A percentile compares a stretch with the other conserved stretches of the same genome.
Conservation (phyloP, 2,888 invertebrate species). For the Erebia ligea region DNA sequence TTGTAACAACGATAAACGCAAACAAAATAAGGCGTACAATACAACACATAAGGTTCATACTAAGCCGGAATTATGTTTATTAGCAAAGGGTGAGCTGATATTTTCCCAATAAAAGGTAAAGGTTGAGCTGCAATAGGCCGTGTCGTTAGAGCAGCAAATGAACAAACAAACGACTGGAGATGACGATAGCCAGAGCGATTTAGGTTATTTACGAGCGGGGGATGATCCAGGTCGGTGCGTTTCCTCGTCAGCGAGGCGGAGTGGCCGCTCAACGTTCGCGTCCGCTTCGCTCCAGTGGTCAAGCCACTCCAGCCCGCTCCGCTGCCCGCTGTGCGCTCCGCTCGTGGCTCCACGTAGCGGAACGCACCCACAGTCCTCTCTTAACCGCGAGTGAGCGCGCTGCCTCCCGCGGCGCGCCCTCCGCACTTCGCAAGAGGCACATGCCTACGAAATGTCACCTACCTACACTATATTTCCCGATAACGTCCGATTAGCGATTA, state of each 20-base stretch:
- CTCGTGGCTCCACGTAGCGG: constrained; percentile 50
- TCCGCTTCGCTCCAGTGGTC: constrained; percentile 41
- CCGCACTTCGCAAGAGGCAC: constrained; percentile 64
- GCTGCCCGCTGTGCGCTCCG: constrained; percentile 45
- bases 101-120: constrained; percentile 6
- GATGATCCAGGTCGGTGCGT: constrained; percentile 74
- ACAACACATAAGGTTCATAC: background rate
- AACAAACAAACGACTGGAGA: constrained; percentile 20
- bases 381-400: constrained; percentile 80
- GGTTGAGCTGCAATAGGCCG: constrained; percentile 15
- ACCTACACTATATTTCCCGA: constrained; percentile 65
- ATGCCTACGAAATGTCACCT: constrained; percentile 75
- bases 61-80: constrained; percentile 4
- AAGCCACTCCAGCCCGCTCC: constrained; percentile 37
- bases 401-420: constrained; percentile 76
- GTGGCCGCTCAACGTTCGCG: constrained; percentile 1
- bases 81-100: constrained; percentile 3
- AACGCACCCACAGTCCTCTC: constrained; percentile 72
- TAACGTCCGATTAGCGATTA: constrained; percentile 70
- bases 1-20: constrained; percentile 3
- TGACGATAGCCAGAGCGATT: constrained; percentile 24
- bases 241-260: constrained; percentile 56
- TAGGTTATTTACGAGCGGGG: constrained; percentile 52
- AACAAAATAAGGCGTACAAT: background rate
- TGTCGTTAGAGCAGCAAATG: constrained; percentile 18